Evolutionary conservation across 2,888 invertebrate genomes (phyloP).

Genomic region (Rhingia campestris): DNA sequence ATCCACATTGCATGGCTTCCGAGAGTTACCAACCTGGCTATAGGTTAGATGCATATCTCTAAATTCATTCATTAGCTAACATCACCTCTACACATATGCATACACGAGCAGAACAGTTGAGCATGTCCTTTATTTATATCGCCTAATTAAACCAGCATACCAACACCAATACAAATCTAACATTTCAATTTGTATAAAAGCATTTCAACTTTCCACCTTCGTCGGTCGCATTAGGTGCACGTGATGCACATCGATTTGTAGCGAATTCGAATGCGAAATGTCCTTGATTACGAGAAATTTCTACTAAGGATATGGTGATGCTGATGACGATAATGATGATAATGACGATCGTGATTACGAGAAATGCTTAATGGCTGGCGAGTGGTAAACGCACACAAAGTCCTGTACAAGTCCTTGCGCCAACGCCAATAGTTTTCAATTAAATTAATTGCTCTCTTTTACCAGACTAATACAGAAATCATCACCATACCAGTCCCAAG

Average conservation of each 20-base stretch:
- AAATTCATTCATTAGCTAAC: conserved; percentile 51
- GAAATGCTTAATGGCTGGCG: conserved; percentile 41
- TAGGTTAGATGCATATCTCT: conserved; percentile 1
- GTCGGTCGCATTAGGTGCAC: conserved; percentile 42
- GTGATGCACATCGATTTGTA: conserved; percentile 67
- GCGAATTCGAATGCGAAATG: conserved; percentile 50
- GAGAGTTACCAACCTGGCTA: conserved; percentile 13
- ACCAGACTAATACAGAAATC: conserved; percentile 62
- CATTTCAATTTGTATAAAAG: conserved; percentile 69
- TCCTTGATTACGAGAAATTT: conserved; percentile 66
- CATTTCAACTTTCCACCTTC: conserved; percentile 50
- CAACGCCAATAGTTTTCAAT: conserved; percentile 66
- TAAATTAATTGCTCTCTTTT: conserved; percentile 70
- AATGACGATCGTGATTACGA: conserved; percentile 45
- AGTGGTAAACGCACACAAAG: conserved; percentile 37
- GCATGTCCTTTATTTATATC: conserved; percentile 23
- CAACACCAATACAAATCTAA: conserved; percentile 4
- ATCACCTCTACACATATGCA: conserved; percentile 16
- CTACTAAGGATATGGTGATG: conserved; percentile 18
- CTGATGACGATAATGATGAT: too few species aligned
- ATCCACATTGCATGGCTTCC: not conserved
- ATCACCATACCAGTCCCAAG: conserved; percentile 1
- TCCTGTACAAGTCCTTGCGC: conserved; percentile 25
- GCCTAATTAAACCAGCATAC: conserved; percentile 50
- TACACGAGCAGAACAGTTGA: conserved; percentile 1